Evolutionary conservation across 2,113 vertebrate genomes (phyloP), one percentile per base, ranked within the genome.

Genomic region (Datnioides undecimradiatus): DNA sequence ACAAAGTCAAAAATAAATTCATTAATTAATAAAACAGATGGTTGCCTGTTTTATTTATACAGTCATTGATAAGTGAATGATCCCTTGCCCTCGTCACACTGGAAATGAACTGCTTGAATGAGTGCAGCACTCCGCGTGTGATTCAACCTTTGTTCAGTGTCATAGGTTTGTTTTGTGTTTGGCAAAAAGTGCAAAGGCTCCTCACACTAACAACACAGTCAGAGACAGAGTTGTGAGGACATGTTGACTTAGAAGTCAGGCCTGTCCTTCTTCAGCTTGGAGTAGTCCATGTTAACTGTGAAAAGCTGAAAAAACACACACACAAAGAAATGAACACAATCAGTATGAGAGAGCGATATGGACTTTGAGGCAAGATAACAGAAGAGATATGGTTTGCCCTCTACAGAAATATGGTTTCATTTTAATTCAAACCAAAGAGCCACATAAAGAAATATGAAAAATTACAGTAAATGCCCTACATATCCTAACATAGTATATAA

Each of bases 221-320:
- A 59, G 8, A 27, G 11, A 59, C 2, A 1, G 25, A 67, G 48
- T 12, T n/a, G 46, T 5, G 3, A 70, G 21, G 66, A 73, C 34
- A n/a, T 0, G 0, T 14, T 1, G 23, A 41, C 79, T 97, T 91
- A 98, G 93, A 96, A 98, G 79, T 98, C 97, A 54, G 97, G 97
- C 67, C 97, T 89, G 67, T 99, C 96, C 93, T 99, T 98, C 93
- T 98, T 96, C 92, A 98, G 90, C 62, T 95, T 97, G 86, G 94
- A 96, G 95, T 99, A 99, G 91, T 99, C 96, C 81, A 94, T 95
- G 66, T 95, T 97, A 57, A 98, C 90, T 0, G 88, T 21, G 73
- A 95, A 95, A 73, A 99, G 94, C 97, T 99, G 93, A 6, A 87
- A 70, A 73, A 1, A 62, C 2, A 48, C 19, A 57, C n/a, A 68